Base-by-base conservation (phyloP, 30 jellyfish, hydroid and myxozoan genomes). In the Turritopsis rubra region DNA sequence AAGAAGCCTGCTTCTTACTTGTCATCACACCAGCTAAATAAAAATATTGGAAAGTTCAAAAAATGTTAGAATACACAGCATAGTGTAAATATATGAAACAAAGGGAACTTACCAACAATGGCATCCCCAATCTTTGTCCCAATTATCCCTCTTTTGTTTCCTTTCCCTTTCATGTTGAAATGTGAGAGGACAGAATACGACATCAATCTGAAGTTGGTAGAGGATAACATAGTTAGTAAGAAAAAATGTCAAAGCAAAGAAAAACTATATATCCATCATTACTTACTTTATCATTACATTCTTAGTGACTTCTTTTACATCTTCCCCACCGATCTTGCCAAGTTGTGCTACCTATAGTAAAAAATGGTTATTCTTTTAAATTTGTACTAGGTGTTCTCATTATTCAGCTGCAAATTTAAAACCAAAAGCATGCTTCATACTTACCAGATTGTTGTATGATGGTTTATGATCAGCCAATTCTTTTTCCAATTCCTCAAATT, bases 141-240 rank as follows among this genome's bases (percentile, higher is more conserved):
- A 21, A 66, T 66, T 26, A 66, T 21, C 29, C 76, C 76, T 26
- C 17, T 66, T 26, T 66, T 66, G 27, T 21, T 66, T 66, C 76
- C 76, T 66, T 66, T 66, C 76, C 76, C 76, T 66, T 66, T 66
- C 76, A 66, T 66, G 29, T 66, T 66, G 29, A 66, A 66, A 66
- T 21, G 76, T 66, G 76, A 66, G 29, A 66, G 27, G 76, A 66
- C 76, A 21, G 76, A 21, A 66, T 66, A 66, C 8, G 9, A 21
- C 76, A 66, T 66, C 76, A 66, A 66, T 26, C 76, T 66, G 76
- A 21, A 41, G 60, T 3, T 41, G 60, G 60, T 41, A 41, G 60
- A 41, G 13, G 60, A 41, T 41, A 41, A 3, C 9, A 41, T 41
- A 41, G 13, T 41, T 41, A 41, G 60, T 41, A 41, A 41, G 60